Evolutionary conservation across 2,888 invertebrate species (phyloP).

Genomic region (Andrena dorsata): DNA sequence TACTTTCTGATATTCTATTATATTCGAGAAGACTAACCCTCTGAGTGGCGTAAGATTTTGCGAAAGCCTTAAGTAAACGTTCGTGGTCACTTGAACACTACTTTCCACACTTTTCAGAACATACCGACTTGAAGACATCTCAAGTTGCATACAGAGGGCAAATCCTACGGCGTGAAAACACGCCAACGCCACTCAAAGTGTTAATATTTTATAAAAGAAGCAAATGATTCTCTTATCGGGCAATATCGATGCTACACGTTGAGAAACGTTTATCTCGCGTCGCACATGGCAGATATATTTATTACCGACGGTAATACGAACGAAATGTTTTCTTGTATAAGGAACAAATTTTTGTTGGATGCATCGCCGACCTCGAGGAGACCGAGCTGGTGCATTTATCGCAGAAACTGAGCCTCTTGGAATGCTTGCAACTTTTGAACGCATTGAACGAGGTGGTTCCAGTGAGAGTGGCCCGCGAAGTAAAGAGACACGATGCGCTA

Average conservation of each 20-base stretch:
- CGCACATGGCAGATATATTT: neutral
- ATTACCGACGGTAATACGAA: neutral
- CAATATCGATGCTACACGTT: neutral
- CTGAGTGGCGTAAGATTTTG: too few species aligned
- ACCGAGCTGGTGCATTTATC: constrained; percentile 68
- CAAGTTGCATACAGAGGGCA: too few species aligned
- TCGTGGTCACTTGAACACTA: too few species aligned
- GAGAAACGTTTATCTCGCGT: neutral
- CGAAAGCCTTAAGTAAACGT: too few species aligned
- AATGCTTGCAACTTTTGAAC: constrained; percentile 71
- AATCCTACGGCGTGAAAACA: too few species aligned
- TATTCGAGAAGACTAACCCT: neutral
- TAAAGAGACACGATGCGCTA: constrained; percentile 6
- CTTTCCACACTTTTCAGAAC: too few species aligned
- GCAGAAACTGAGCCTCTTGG: constrained; percentile 65
- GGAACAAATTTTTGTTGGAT: constrained; percentile 58
- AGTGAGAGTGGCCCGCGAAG: constrained; percentile 9
- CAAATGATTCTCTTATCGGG: neutral
- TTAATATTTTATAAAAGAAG: constrained; percentile 2
- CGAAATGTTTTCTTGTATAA: constrained; percentile 15
- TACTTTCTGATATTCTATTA: neutral
- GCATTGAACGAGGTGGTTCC: constrained; percentile 44
- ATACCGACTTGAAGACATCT: too few species aligned
- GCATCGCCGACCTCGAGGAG: constrained; percentile 61
- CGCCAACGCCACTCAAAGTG: too few species aligned